Base-by-base conservation (phyloP, 2,113 vertebrate genomes). In the Donacobius atricapilla region DNA sequence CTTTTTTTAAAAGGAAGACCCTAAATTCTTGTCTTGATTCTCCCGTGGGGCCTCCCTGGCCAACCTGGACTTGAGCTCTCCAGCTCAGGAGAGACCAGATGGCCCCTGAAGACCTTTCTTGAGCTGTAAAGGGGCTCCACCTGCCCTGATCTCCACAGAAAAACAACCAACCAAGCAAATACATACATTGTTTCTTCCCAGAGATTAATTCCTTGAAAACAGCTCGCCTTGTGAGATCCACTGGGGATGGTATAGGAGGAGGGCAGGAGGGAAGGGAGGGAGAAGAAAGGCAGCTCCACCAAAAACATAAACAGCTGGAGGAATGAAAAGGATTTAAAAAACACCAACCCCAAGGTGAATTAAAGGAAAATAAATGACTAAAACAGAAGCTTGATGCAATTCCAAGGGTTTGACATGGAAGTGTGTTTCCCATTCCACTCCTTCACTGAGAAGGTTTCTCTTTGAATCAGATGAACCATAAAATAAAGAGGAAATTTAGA, bases 401-500 rank as follows among this genome's bases (percentile, higher is more conserved):
- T 94, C 85, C 87, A 83, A 94, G 88, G 56, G 44, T 94, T 83
- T 83, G 93, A 93, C 90, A 27, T 37, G 56, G 78, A 68, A 73
- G 64, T 54, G 51, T 83, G 90, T 94, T 97, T 96, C 87, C 84
- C 82, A 94, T 96, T 90, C 71, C 63, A 28, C 64, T 66, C 68
- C 56, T 93, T 58, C 11, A 17, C 56, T 0, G 45, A 44, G 63
- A 28, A 66, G 58, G 58, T 83, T 96, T 93, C 85, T 53, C 83
- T 93, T 93, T 11, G 2, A 81, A 92, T 94, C 75, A 86, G 90
- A 71, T 70, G 79, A 83, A 66, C 90, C 90, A 56, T 94, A 93
- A 96, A 96, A 95, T 45, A 83, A 93, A 93, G 78, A 93, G 93
- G 90, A 90, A 95, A 95, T 97, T 95, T 54, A n/a, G 75, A 96